phyloP scores from a whole-genome alignment of 2,113 vertebrate genomes.

The Labeo catla region DNA sequence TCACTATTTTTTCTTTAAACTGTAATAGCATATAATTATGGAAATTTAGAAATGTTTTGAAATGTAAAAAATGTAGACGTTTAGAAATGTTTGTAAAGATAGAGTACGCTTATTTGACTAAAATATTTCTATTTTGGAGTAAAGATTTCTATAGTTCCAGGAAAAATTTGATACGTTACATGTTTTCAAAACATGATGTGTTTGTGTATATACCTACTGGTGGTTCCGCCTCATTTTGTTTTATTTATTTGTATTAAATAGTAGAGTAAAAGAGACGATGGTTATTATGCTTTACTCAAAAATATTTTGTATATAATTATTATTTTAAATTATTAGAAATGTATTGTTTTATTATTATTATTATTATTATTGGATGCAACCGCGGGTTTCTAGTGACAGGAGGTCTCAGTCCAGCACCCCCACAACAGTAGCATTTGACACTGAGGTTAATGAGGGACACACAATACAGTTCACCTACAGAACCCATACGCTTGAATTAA shows the following conservation, averaged over 20 bases:
- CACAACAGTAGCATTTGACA: conserved; percentile 21
- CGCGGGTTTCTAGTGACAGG: not conserved
- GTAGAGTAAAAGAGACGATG: not conserved
- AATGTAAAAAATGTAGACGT: too few relatives aligned
- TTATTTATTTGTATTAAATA: not conserved
- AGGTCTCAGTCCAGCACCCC: conserved; percentile 28
- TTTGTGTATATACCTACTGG: not conserved
- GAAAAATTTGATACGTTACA: not conserved
- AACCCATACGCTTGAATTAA: not conserved
- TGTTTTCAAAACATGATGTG: not conserved
- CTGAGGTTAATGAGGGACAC: conserved; percentile 20
- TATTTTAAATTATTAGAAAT: not conserved
- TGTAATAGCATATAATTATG: too few relatives aligned
- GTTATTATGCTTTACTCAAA: too few relatives aligned
- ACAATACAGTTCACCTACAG: not conserved
- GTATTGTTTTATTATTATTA: not conserved
- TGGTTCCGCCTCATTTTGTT: not conserved
- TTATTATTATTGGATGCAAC: not conserved
- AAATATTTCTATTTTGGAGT: not conserved
- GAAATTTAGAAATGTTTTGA: too few relatives aligned
- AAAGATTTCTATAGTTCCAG: not conserved
- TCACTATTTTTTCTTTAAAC: not conserved
- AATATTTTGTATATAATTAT: not conserved
- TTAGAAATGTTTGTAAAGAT: too few relatives aligned
- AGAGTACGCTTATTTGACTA: not conserved